Evolutionary conservation across 2,888 invertebrate species (phyloP), one percentile per base, ranked within the genome.

Genomic region (Drosophila leonis): DNA sequence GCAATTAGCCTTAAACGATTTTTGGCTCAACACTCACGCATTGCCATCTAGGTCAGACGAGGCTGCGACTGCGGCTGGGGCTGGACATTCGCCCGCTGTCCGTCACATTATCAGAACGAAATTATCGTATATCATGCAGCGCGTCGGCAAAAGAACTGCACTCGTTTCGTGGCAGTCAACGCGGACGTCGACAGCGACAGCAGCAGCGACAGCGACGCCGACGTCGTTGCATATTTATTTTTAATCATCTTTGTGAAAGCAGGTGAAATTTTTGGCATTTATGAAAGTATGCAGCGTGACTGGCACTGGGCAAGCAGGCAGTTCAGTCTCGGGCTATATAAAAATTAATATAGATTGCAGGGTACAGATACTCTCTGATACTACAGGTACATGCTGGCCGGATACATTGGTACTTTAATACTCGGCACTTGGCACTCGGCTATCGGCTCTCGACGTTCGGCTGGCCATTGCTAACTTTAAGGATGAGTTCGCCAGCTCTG

Each of bases 251-350:
- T 88, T 83, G 90, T 90, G 90, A 90, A 91, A 91, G 91, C 90
- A 90, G 92, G 91, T 91, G 90, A 91, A 90, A 91, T 91, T 87
- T 77, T 90, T 86, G 90, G 84, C 90, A 90, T 85, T 85, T 85
- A 89, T 90, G 90, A 90, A 85, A 85, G 90, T 49, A 49, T 90
- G 88, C 90, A 74, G 90, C 88, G 86, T 90, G 90, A 89, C 85
- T 88, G 78, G 80, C 72, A 65, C 39, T 71, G 49, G 59, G 44
- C 29, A 15, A 10, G 15, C 46, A 27, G 24, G 27, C 46, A 44
- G 46, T 35, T 54, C 54, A 39, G 52, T 42, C 56, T 18, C 56
- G 48, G 62, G 72, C 71, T 82, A 72, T 78, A 82, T 85, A 89
- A 84, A 90, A 90, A 87, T 84, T 90, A 91, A 91, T 91, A 91